Evolutionary conservation across 2,888 invertebrate genomes (phyloP), one percentile per base, ranked within the genome.

Genomic region (Eupithecia dodoneata): DNA sequence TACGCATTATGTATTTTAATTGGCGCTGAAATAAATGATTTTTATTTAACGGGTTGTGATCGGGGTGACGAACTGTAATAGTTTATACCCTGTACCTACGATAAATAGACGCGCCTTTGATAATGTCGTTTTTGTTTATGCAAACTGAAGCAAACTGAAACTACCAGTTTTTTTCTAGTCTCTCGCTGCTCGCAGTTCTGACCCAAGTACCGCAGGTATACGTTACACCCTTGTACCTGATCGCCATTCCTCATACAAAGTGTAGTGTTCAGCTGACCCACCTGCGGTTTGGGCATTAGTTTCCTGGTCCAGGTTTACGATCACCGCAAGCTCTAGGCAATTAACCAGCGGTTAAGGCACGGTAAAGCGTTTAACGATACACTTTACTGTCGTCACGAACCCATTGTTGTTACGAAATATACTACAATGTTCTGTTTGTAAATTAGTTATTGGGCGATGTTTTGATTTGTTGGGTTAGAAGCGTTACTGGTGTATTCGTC

Each of bases 201-300:
- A 9, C 9, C n/a, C n/a, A 55, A 55, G 55, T n/a, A 7, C 55
- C 1, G n/a, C 52, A 55, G 30, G 66, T 73, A 67, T 13, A 18
- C 6, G 6, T 65, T 15, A 55, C 13, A 41, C n/a, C 6, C 47
- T 18, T 18, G 59, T 59, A 47, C 49, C 47, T 47, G 59, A 72
- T 59, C n/a, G 44, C 72, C 55, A 30, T 47, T 49, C 72, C 63
- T 72, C 65, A 74, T 75, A 80, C 79, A 83, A 83, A 84, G 85
- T 85, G 82, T 83, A 73, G 72, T 85, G 81, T 80, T 84, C 85
- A 83, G 79, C 81, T 92, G 91, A 91, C 92, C 92, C 86, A 91
- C 86, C 91, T 94, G 94, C 87, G 94, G 94, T 94, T 90, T 86
- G 82, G 85, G 86, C 89, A 90, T 93, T 90, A 94, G 93, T 93